Evolutionary conservation across 2,113 vertebrate genomes (phyloP), one percentile per base, ranked within the genome.

Genomic region (Rhynchopsitta pachyrhyncha): DNA sequence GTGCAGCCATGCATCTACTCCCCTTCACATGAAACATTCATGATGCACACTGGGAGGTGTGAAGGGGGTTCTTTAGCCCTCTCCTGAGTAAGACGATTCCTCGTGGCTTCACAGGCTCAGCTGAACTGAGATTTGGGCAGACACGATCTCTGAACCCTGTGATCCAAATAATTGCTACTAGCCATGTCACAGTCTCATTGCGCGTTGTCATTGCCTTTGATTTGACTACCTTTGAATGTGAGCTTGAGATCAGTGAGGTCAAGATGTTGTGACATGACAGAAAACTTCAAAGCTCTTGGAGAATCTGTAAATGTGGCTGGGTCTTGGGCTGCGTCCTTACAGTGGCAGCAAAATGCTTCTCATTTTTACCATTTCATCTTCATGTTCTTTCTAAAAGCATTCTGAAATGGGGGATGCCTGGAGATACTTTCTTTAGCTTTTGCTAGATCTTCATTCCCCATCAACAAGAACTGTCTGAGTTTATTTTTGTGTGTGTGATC

Each of bases 401-500:
- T 75, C 2, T 7, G 80, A 89, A 84, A 42, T 3, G 16, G 81
- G 75, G 78, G 77, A 91, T 82, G 89, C 94, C 89, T 82, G 73
- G 33, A 93, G 95, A 68, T 64, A 59, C 83, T 86, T 88, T 73
- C 82, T 84, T 74, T 75, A 68, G 55, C 66, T 83, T 55, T 78
- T 55, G 16, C 62, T 92, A 23, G 2, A 3, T 39, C 68, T 46
- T 92, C 69, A 24, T 68, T 12, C 42, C 35, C 64, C 80, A 70
- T 74, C 66, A 70, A 73, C 55, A 75, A 27, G 83, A 93, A 12
- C 50, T 33, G 47, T n/a, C 86, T 95, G 62, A 73, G 57, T 94
- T 95, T 95, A 70, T 89, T 93, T 95, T 41, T 59, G 7, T 55
- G 53, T 44, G 16, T 84, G 35, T 71, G 55, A 88, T 93, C 86